These are phyloP conservation scores for Trypoxylus dichotomus DNA, from an alignment of 1,140 invertebrate genomes.

Conservation along the genomic window DNA sequence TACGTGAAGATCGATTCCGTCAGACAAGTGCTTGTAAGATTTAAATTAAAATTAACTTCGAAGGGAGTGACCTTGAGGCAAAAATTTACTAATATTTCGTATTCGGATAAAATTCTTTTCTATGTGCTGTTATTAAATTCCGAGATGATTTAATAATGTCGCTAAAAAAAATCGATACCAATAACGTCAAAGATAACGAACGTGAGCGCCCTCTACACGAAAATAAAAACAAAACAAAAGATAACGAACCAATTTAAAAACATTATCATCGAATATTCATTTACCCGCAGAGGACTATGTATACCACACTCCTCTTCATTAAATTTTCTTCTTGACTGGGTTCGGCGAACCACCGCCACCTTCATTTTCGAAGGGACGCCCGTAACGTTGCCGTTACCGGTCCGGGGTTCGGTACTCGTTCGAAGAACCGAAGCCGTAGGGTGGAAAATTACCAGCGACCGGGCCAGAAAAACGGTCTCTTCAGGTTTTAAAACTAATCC, in stretches of 20 bases:
- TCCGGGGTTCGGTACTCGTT: no score
- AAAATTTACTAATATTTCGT: no score
- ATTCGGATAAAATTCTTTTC: no score
- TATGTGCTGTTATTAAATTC: no score
- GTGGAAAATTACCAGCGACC: neutral
- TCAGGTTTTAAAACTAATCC: conserved; percentile 24
- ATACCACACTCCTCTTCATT: conserved; percentile 9
- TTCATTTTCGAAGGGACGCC: neutral
- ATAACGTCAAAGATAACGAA: no score
- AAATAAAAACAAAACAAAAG: neutral
- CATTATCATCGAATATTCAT: conserved; percentile 24
- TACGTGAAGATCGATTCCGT: no score
- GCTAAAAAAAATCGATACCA: no score
- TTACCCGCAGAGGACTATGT: neutral
- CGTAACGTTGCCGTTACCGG: neutral
- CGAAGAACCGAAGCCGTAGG: neutral
- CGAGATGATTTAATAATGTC: no score
- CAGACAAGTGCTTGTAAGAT: no score
- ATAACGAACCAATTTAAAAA: conserved; percentile 24
- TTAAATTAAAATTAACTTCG: no score
- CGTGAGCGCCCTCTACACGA: neutral
- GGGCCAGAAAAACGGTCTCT: neutral
- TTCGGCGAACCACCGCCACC: conserved; percentile 6
- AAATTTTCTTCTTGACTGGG: conserved; percentile 19
- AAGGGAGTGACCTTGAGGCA: no score